A percentile compares a stretch with the other conserved stretches of the same genome.
phyloP scores from a whole-genome alignment of 2,888 invertebrate genomes.

The Anthophora plumipes region DNA sequence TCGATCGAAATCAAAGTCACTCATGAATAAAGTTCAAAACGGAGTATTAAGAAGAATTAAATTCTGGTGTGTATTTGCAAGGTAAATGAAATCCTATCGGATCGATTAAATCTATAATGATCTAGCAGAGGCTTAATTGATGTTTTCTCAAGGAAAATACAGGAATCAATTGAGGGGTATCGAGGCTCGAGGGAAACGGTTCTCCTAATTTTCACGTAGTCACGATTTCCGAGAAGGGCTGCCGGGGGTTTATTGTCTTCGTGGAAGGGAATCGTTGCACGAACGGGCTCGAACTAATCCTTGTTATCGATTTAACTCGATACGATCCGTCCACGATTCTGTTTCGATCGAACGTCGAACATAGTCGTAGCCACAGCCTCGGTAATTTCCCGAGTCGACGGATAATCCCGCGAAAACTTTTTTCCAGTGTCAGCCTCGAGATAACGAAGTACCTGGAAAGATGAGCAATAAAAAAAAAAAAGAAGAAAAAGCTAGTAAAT shows the following conservation, averaged over 20 bases:
- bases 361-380: neutral
- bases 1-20: neutral
- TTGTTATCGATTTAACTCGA: conserved; percentile 51
- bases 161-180: conserved; percentile 22
- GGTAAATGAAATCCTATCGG: conserved; percentile 29
- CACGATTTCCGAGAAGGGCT: conserved; percentile 13
- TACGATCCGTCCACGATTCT: conserved; percentile 29
- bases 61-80: conserved; percentile 5
- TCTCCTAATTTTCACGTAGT: conserved; percentile 34
- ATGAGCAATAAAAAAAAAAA: conserved; percentile 26
- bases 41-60: neutral
- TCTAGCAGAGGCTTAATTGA: conserved; percentile 22
- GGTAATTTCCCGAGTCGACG: conserved; percentile 25
- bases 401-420: conserved; percentile 35
- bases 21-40: neutral
- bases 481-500: conserved; percentile 10
- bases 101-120: conserved; percentile 35
- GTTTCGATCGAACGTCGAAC: neutral
- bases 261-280: neutral
- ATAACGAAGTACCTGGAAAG: conserved; percentile 25
- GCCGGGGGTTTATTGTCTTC: conserved; percentile 8
- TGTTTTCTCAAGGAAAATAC: conserved; percentile 37
- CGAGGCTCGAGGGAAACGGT: neutral
- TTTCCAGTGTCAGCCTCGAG: conserved; percentile 26
- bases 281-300: conserved; percentile 35